Evolutionary conservation across 2,888 invertebrate species (phyloP).

Genomic region (Pinctada fucata): DNA sequence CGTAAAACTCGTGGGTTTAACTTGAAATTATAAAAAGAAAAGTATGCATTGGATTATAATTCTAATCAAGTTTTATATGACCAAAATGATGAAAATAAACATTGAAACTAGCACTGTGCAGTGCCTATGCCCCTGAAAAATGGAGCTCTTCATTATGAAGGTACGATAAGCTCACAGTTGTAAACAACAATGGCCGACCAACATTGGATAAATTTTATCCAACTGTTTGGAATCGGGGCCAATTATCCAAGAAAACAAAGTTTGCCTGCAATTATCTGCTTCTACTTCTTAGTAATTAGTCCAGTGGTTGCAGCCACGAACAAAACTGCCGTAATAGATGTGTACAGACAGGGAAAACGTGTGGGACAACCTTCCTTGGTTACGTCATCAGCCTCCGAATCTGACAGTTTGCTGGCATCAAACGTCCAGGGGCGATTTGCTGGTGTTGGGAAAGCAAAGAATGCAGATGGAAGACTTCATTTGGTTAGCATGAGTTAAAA

Average conservation of each 20-base stretch:
- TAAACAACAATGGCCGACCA: conserved; percentile 1
- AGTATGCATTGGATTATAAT: too few relatives aligned
- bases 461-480: conserved; percentile 60
- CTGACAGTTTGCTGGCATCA: conserved; percentile 38
- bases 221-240: not conserved
- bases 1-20: too few relatives aligned
- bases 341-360: conserved; percentile 51
- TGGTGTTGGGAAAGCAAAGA: conserved; percentile 51
- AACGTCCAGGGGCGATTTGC: conserved; percentile 52
- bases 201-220: not conserved
- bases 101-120: too few relatives aligned
- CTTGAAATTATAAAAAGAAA: too few relatives aligned
- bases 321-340: conserved; percentile 49
- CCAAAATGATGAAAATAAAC: too few relatives aligned
- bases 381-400: conserved; percentile 37
- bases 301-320: conserved; percentile 47
- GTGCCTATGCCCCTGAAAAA: not conserved
- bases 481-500: conserved; percentile 48
- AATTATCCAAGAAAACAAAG: not conserved
- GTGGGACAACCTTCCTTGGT: conserved; percentile 36
- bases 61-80: too few relatives aligned
- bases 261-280: not conserved
- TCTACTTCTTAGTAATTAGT: conserved; percentile 20
- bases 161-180: not conserved
- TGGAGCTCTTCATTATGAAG: not conserved